Conservation (phyloP, 1,140 invertebrate genomes). For the Zaprionus nigranus region DNA sequence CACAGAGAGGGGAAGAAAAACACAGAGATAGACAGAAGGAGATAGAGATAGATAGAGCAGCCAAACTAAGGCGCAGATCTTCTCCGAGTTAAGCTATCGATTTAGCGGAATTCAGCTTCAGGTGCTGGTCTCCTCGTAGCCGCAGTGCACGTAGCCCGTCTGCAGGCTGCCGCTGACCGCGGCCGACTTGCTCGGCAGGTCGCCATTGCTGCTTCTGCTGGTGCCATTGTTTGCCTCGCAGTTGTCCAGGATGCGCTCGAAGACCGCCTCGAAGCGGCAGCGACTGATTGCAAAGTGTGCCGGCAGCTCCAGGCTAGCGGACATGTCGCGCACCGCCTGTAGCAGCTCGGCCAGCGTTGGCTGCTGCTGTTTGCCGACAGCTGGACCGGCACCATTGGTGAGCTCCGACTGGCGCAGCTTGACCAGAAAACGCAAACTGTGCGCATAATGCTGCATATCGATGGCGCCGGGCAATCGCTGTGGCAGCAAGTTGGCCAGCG, state of each 20-base stretch:
- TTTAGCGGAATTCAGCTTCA: constrained; percentile 6
- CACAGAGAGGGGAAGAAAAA: not conserved
- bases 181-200: constrained; percentile 57
- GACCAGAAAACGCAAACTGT: constrained; percentile 67
- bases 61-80: constrained; percentile 23
- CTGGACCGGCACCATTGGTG: not conserved
- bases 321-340: constrained; percentile 46
- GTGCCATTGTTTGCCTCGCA: constrained; percentile 24
- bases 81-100: constrained; percentile 43
- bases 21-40: not conserved
- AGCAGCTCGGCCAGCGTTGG: constrained; percentile 66
- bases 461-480: constrained; percentile 44
- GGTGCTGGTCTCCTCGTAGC: constrained; percentile 74
- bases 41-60: not conserved
- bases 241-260: constrained; percentile 76
- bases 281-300: constrained; percentile 66
- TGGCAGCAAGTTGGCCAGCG: constrained; percentile 57
- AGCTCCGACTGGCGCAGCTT: constrained; percentile 23
- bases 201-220: constrained; percentile 8
- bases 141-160: constrained; percentile 73
- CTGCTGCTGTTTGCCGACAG: not conserved
- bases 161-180: constrained; percentile 59
- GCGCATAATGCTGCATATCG: constrained; percentile 71
- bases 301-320: constrained; percentile 39
- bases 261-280: constrained; percentile 76